Evolutionary conservation across 2,113 vertebrate genomes (phyloP).

Genomic region (Microcebus ravelobensis): DNA sequence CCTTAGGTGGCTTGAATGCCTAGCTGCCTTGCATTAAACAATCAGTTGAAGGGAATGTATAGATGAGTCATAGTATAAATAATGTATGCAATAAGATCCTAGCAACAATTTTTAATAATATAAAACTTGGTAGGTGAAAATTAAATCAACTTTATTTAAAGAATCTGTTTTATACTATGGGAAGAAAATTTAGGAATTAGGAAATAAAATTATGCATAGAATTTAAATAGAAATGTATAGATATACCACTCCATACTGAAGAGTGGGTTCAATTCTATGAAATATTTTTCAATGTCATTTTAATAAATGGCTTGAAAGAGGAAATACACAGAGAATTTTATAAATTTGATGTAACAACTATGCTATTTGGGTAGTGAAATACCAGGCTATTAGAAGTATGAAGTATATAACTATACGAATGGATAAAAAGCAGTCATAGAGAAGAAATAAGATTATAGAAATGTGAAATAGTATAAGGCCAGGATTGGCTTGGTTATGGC

Average conservation of each 20-base stretch:
- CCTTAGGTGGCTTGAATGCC: background rate
- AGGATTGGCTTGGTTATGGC: background rate
- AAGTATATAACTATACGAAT: background rate
- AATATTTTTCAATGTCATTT: constrained; percentile 9
- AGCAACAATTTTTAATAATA: background rate
- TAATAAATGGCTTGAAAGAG: background rate
- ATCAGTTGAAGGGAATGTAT: background rate
- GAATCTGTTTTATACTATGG: background rate
- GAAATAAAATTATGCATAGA: background rate
- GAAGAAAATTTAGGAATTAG: constrained; percentile 36
- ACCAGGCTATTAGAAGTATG: background rate
- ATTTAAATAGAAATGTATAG: constrained; percentile 27
- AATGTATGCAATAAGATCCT: background rate
- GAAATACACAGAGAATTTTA: background rate
- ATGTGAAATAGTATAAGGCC: background rate
- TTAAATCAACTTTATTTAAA: background rate
- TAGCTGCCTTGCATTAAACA: background rate
- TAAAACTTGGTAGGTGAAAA: background rate
- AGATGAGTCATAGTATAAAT: background rate
- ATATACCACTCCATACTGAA: background rate
- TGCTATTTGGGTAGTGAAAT: background rate
- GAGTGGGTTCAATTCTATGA: background rate
- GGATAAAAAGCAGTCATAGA: background rate
- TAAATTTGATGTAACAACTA: background rate
- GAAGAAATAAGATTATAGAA: background rate